These are phyloP conservation scores for Diarsia rubi DNA, from an alignment of 2,888 invertebrate genomes.

Conservation along the genomic window DNA sequence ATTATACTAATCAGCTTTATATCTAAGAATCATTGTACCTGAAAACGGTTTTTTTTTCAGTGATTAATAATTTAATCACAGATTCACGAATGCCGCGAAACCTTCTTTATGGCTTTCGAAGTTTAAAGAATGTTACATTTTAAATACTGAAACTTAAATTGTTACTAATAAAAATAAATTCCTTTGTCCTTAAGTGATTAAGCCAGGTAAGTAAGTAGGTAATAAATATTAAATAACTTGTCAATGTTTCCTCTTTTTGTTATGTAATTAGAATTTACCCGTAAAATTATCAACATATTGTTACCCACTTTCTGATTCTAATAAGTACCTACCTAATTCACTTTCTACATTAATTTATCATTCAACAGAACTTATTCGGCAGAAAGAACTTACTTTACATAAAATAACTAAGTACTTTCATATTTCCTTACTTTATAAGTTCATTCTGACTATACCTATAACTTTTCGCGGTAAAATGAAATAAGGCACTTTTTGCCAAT, in stretches of 20 bases:
- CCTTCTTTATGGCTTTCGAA: neutral
- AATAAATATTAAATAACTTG: neutral
- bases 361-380: neutral
- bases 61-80: neutral
- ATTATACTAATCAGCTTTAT: neutral
- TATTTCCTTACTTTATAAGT: neutral
- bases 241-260: neutral
- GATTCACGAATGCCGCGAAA: neutral
- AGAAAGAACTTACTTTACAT: neutral
- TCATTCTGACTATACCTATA: neutral
- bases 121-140: neutral
- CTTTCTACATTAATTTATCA: too few relatives aligned
- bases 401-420: too few relatives aligned
- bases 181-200: neutral
- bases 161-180: neutral
- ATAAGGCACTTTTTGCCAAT: neutral
- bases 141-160: neutral
- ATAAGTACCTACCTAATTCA: too few relatives aligned
- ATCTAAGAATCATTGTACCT: neutral
- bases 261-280: neutral
- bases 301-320: neutral
- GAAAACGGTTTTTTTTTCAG: too few relatives aligned
- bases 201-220: neutral
- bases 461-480: conserved; percentile 22
- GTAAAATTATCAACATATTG: neutral